Percentiles rank a stretch among this genome's conserved stretches.
These are phyloP conservation scores for Cyprinus carpio DNA, from an alignment of 2,113 vertebrate species.

Conservation along the genomic window DNA sequence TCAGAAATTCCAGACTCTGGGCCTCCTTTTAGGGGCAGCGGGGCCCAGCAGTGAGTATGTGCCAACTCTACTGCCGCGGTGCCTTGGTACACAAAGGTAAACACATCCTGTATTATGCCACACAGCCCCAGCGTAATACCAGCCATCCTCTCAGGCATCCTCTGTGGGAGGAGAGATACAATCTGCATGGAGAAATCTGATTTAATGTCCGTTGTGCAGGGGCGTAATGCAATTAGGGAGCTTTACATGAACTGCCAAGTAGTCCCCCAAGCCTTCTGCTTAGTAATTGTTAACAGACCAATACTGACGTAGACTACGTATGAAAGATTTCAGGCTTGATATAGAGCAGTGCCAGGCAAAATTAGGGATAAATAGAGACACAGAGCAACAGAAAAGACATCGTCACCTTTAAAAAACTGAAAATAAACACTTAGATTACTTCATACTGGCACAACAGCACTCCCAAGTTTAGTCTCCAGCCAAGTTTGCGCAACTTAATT, in stretches of 20 bases:
- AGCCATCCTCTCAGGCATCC: constrained; percentile 43
- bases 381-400: constrained; percentile 46
- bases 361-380: constrained; percentile 21
- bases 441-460: constrained; percentile 12
- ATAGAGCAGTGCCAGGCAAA: constrained; percentile 52
- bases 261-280: constrained; percentile 58
- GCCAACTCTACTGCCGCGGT: constrained; percentile 52
- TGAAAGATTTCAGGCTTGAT: constrained; percentile 42
- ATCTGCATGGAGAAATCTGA: constrained; percentile 61
- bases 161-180: constrained; percentile 57
- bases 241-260: constrained; percentile 61
- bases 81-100: constrained; percentile 53
- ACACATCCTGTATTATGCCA: constrained; percentile 55
- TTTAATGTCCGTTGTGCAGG: constrained; percentile 46
- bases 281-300: constrained; percentile 67
- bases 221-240: constrained; percentile 62
- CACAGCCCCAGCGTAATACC: constrained; percentile 49
- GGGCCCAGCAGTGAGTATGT: constrained; percentile 43
- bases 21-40: constrained; percentile 63
- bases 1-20: constrained; percentile 50
- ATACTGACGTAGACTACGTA: constrained; percentile 56
- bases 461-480: not conserved
- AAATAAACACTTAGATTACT: not conserved
- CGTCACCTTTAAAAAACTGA: constrained; percentile 2
- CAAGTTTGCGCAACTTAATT: not conserved